Evolutionary conservation across 2,113 vertebrate genomes (phyloP).

Genomic region (Carassius gibelio): DNA sequence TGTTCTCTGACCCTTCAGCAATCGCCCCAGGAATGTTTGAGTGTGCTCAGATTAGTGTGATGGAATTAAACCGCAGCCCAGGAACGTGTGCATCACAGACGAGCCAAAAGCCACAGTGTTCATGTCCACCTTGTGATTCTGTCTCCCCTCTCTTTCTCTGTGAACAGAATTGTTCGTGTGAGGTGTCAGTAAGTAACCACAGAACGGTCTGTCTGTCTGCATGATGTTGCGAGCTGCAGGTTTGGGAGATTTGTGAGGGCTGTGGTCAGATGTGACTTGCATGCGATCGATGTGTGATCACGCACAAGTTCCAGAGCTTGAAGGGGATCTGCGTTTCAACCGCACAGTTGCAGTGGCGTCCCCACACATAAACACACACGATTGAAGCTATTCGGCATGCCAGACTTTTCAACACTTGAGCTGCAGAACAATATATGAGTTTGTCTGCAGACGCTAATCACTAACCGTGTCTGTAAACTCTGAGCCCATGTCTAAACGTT

Average conservation of each 20-base stretch:
- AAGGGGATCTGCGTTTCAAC: background rate
- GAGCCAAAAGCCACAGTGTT: background rate
- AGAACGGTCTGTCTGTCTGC: slow-evolving; percentile 62
- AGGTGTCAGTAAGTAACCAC: slow-evolving; percentile 80
- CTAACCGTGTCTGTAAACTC: slow-evolving; percentile 12
- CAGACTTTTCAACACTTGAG: background rate
- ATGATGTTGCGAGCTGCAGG: slow-evolving; percentile 49
- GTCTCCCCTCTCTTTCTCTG: slow-evolving; percentile 39
- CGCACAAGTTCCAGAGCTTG: background rate
- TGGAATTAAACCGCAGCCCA: slow-evolving; percentile 54
- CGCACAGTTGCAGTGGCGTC: background rate
- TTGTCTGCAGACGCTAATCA: slow-evolving; percentile 34
- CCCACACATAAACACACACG: background rate
- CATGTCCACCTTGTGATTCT: slow-evolving; percentile 21
- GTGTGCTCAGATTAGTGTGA: slow-evolving; percentile 52
- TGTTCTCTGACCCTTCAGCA: slow-evolving; percentile 50
- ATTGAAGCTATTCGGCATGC: slow-evolving; percentile 16
- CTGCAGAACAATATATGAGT: slow-evolving; percentile 17
- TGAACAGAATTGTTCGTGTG: slow-evolving; percentile 77
- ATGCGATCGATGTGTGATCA: slow-evolving; percentile 22
- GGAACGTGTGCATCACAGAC: slow-evolving; percentile 50
- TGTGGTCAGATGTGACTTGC: slow-evolving; percentile 27
- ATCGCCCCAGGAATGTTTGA: slow-evolving; percentile 62
- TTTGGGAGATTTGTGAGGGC: background rate
- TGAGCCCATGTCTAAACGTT: slow-evolving; percentile 10